These are phyloP conservation scores for Babylonia areolata DNA, from an alignment of 1,140 invertebrate genomes.

Conservation along the genomic window DNA sequence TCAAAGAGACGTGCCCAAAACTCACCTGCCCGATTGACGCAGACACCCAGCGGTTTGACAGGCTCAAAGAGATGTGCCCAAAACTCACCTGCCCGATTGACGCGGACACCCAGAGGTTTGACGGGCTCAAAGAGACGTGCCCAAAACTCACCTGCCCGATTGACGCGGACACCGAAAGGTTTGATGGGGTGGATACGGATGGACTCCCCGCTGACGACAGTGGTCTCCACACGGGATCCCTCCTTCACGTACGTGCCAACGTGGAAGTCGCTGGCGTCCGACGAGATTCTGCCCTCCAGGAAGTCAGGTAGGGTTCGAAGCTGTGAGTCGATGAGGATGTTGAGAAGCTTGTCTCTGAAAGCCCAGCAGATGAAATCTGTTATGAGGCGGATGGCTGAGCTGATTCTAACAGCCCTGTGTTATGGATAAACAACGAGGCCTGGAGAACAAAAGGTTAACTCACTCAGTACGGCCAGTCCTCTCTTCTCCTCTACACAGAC, in stretches of 20 bases:
- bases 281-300: slow-evolving; percentile 48
- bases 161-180: slow-evolving; percentile 44
- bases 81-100: not conserved
- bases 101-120: slow-evolving; percentile 45
- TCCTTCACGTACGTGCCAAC: slow-evolving; percentile 54
- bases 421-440: no score
- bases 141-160: not conserved
- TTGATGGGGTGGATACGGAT: slow-evolving; percentile 51
- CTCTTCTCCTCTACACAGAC: no score
- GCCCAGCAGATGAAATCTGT: no score
- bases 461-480: no score
- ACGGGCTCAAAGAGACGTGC: no score
- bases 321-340: slow-evolving; percentile 56
- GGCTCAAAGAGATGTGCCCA: no score
- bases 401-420: no score
- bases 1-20: no score
- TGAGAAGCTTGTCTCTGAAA: slow-evolving; percentile 57
- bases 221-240: slow-evolving; percentile 44
- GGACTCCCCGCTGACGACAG: slow-evolving; percentile 47
- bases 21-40: not conserved
- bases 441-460: no score
- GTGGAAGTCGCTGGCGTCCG: slow-evolving; percentile 38
- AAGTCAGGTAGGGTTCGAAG: slow-evolving; percentile 56
- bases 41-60: slow-evolving; percentile 45
- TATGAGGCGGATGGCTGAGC: no score